Evolutionary conservation across 1,140 invertebrate species (phyloP), one percentile per base, ranked within the genome.

Genomic region (Drosophila mauritiana): DNA sequence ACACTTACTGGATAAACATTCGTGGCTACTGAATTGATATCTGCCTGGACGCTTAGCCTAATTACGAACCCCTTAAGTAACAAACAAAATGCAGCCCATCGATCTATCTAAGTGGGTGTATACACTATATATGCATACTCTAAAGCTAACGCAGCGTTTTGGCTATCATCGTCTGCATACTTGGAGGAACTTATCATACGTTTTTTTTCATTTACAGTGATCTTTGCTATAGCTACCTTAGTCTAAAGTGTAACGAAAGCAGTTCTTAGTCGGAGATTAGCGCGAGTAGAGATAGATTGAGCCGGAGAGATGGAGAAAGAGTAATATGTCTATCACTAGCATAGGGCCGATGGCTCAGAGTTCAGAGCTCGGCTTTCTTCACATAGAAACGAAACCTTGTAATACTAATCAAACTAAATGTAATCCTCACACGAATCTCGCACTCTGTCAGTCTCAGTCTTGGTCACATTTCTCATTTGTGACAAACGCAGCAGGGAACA

Each of bases 141-240:
- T 75, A 57, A 37, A 53, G 48, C 61, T 76, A 75, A 37, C 31
- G 53, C 61, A 57, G 53, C 45, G 53, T 46, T 27, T 17, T 48
- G 63, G 67, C 61, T 65, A 45, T 68, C 61, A 54, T 48, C 49
- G 67, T 73, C 80, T 57, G 84, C 83, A 80, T 80, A 80, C 72
- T 79, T 83, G 83, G 83, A 88, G 83, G 83, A 88, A 88, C 83
- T 89, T 89, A 88, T 79, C 72, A 88, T 88, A 88, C 83, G 31
- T 52, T 86, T 88, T 64, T 27, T 55, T 77, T 37, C 54, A 88
- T 88, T 70, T 88, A 88, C 83, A 88, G 68, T 86, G 70, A 59
- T 76, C 73, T 78, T 51, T 49, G 55, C 62, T 81, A 81, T 25
- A 25, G 31, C 72, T 80, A 80, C 34, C 69, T 80, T 79, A 79